Percentiles rank a stretch among this genome's conserved stretches.
phyloP scores from a whole-genome alignment of 2,888 invertebrate genomes.

The Diogma glabrata region DNA sequence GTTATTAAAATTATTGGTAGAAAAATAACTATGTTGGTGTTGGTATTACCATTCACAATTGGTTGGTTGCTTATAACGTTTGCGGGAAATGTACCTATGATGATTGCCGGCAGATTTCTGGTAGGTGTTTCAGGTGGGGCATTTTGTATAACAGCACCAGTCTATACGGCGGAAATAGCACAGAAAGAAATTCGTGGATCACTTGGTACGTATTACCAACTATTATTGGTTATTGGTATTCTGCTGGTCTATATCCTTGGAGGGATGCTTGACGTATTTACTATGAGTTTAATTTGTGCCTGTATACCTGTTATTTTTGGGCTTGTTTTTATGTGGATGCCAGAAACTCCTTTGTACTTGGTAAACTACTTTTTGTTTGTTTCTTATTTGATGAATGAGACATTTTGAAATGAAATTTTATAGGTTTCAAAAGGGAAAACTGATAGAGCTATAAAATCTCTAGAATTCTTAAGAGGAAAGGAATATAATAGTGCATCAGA shows the following conservation, averaged over 20 bases:
- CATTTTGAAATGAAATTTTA: neutral
- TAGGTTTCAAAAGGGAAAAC: slow-evolving; percentile 42
- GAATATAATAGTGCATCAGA: slow-evolving; percentile 56
- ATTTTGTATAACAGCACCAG: slow-evolving; percentile 61
- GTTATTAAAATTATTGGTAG: slow-evolving; percentile 52
- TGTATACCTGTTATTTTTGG: slow-evolving; percentile 47
- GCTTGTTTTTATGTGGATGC: slow-evolving; percentile 57
- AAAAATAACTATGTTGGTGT: slow-evolving; percentile 44
- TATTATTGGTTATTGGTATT: slow-evolving; percentile 66
- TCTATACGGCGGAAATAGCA: slow-evolving; percentile 68
- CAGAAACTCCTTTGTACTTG: slow-evolving; percentile 62
- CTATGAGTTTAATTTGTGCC: slow-evolving; percentile 29
- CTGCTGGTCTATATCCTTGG: slow-evolving; percentile 54
- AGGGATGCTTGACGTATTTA: slow-evolving; percentile 26
- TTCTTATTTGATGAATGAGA: neutral
- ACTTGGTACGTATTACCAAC: slow-evolving; percentile 68
- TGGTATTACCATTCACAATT: slow-evolving; percentile 49
- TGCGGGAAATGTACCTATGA: slow-evolving; percentile 45
- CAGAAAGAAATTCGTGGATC: slow-evolving; percentile 66
- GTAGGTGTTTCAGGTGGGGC: slow-evolving; percentile 52
- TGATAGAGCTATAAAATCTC: slow-evolving; percentile 53
- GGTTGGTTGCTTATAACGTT: slow-evolving; percentile 67
- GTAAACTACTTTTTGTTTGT: no score
- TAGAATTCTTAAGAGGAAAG: slow-evolving; percentile 62
- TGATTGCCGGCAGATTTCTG: slow-evolving; percentile 32